A percentile compares a stretch with the other conserved stretches of the same genome.
Evolutionary conservation across 2,113 vertebrate species (phyloP).

Genomic region (Erythrocercus mccallii): DNA sequence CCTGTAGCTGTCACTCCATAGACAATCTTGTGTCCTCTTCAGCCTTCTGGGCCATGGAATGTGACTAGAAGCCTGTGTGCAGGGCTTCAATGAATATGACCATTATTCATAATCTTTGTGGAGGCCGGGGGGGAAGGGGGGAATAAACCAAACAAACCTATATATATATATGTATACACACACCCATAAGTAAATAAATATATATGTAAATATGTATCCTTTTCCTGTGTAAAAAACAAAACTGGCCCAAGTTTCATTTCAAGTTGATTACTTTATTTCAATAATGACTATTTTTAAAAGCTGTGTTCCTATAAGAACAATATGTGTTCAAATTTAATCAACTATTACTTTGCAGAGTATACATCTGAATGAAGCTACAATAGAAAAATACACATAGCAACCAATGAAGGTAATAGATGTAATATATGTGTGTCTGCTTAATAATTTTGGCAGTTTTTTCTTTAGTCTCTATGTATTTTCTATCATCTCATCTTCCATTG

Average conservation of each 20-base stretch:
- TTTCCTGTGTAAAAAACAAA: conserved; percentile 35
- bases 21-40: not conserved
- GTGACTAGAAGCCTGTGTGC: not conserved
- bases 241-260: conserved; percentile 38
- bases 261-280: conserved; percentile 76
- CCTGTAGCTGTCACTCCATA: not conserved
- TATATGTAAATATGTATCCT: not conserved
- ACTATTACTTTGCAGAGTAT: conserved; percentile 37
- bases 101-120: not conserved
- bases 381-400: conserved; percentile 54
- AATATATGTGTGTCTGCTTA: conserved; percentile 26
- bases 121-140: not conserved
- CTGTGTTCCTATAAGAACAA: conserved; percentile 61
- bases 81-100: not conserved
- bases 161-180: not conserved
- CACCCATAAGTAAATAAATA: too few relatives aligned
- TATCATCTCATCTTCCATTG: conserved; percentile 41
- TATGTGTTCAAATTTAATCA: not conserved
- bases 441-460: conserved; percentile 27
- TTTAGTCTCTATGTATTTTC: conserved; percentile 45
- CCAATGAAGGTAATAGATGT: conserved; percentile 30
- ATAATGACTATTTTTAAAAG: conserved; percentile 55
- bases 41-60: not conserved
- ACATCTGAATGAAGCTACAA: conserved; percentile 41
- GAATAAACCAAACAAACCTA: not conserved